These are phyloP conservation scores for Drosophila nr. fundita DNA, from an alignment of 2,888 invertebrate species.

Conservation along the genomic window DNA sequence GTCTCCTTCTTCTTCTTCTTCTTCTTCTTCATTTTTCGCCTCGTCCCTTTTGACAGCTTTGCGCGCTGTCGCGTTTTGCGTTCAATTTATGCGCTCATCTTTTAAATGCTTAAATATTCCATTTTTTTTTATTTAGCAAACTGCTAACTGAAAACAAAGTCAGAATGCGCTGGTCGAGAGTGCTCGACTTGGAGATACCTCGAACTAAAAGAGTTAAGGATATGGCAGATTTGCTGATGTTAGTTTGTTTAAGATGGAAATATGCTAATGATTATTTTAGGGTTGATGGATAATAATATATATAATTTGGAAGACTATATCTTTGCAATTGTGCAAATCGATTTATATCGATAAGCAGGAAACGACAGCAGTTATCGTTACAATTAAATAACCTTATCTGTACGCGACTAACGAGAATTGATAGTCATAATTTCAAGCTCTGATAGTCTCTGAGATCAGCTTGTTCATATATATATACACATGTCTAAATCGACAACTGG, in stretches of 20 bases:
- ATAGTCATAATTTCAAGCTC: neutral
- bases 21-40: constrained; percentile 28
- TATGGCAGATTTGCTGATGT: neutral
- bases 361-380: neutral
- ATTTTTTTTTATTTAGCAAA: constrained; percentile 10
- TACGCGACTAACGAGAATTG: neutral
- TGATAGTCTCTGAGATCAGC: neutral
- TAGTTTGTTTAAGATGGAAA: neutral
- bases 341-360: neutral
- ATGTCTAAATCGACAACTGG: too few relatives aligned
- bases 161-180: neutral
- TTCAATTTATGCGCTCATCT: constrained; percentile 69
- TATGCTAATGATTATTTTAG: neutral
- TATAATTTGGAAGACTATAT: too few relatives aligned
- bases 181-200: neutral
- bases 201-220: neutral
- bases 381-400: neutral
- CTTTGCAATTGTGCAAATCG: neutral
- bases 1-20: constrained; percentile 22
- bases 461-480: neutral
- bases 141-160: constrained; percentile 19
- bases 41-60: constrained; percentile 72
- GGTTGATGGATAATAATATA: neutral
- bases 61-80: constrained; percentile 69
- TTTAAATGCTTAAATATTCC: constrained; percentile 50